Evolutionary conservation across 1,140 invertebrate species (phyloP).

Genomic region (Sipha flava): DNA sequence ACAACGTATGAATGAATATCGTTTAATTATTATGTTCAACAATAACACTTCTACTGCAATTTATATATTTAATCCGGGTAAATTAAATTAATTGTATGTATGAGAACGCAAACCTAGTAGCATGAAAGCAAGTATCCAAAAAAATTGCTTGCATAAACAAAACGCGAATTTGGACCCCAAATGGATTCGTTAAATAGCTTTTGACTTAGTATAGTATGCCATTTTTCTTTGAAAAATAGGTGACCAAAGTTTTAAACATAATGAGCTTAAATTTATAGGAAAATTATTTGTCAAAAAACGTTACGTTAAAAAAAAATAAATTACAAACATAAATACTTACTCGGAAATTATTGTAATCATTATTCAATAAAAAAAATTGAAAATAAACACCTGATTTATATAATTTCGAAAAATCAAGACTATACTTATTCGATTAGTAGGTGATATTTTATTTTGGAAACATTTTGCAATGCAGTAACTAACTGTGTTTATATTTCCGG

Average conservation of each 20-base stretch:
- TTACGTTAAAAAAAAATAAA: neutral
- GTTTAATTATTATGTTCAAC: no score
- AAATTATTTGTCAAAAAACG: neutral
- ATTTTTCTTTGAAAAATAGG: neutral
- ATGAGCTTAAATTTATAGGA: neutral
- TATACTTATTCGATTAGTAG: no score
- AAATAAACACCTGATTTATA: no score
- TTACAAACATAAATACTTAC: neutral
- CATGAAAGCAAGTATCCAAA: neutral
- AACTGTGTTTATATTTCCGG: no score
- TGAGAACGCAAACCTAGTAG: neutral
- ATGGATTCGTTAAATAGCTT: neutral
- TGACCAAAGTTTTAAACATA: neutral
- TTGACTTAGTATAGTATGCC: neutral
- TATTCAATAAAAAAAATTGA: no score
- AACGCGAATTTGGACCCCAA: neutral
- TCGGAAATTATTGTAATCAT: neutral
- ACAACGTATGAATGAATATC: no score
- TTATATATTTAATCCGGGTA: no score
- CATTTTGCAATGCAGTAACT: no score
- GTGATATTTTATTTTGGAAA: no score
- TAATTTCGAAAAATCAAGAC: no score
- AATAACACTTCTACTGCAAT: no score
- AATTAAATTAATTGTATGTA: neutral
- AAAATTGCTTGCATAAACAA: neutral